phyloP scores from a whole-genome alignment of 2,797 vertebrate species.

The Borostomias antarcticus region DNA sequence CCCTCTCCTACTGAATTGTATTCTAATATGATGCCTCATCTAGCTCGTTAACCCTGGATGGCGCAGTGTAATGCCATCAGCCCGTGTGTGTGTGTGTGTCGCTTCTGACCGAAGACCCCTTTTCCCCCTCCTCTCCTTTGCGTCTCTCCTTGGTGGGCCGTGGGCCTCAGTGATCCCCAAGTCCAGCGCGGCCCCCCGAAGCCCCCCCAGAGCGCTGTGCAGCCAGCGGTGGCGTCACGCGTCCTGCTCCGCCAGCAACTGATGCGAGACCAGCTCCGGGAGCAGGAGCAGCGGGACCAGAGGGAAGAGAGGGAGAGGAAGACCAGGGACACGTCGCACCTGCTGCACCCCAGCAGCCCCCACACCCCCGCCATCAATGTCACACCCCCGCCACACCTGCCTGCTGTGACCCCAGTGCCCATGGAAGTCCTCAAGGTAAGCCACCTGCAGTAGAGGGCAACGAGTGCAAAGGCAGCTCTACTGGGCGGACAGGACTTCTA shows the following conservation, averaged over 20 bases:
- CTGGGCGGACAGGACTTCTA: background rate
- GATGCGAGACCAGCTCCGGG: conserved; percentile 82
- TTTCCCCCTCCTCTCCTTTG: conserved; percentile 48
- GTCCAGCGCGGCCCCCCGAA: conserved; percentile 85
- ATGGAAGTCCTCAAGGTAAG: conserved; percentile 90
- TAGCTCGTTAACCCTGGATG: conserved; percentile 43
- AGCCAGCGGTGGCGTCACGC: conserved; percentile 81
- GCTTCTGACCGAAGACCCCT: background rate
- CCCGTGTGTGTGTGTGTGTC: conserved; percentile 13
- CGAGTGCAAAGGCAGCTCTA: no score
- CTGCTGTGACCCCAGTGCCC: conserved; percentile 76
- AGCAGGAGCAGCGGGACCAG: conserved; percentile 82
- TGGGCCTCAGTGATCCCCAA: conserved; percentile 76
- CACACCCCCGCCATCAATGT: conserved; percentile 80
- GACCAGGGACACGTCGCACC: conserved; percentile 48
- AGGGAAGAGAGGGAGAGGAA: conserved; percentile 79
- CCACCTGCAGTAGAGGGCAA: background rate
- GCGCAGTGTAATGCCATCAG: conserved; percentile 43
- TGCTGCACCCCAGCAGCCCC: conserved; percentile 53
- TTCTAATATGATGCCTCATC: conserved; percentile 50
- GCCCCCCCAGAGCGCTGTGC: conserved; percentile 74
- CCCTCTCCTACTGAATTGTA: conserved; percentile 53
- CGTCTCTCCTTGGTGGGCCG: conserved; percentile 48
- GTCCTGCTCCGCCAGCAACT: conserved; percentile 81
- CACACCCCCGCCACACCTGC: conserved; percentile 70